phyloP scores from a whole-genome alignment of 1,140 invertebrate genomes.

The Pseudomyrmex concolor region DNA sequence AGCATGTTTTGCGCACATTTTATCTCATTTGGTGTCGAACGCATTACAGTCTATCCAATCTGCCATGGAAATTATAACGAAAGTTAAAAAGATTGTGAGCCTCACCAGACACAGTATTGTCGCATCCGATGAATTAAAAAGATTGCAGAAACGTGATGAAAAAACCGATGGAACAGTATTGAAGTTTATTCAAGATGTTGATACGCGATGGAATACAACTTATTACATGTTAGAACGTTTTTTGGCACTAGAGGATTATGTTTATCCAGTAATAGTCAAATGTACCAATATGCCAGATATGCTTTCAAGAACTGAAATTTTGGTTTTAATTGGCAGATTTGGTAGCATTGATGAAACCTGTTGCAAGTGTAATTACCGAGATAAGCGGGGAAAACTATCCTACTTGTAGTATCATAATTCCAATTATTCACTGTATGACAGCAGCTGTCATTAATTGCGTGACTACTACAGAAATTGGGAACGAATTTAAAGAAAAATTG shows the following conservation, averaged over 20 bases:
- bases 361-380: conserved; percentile 1
- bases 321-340: neutral
- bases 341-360: neutral
- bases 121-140: conserved; percentile 6
- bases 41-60: neutral
- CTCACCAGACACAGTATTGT: conserved; percentile 9
- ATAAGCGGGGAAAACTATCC: conserved; percentile 17
- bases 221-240: conserved; percentile 10
- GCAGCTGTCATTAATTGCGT: conserved; percentile 19
- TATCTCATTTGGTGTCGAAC: conserved; percentile 1
- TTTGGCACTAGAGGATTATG: neutral
- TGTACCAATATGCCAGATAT: conserved; percentile 18
- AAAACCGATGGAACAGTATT: neutral
- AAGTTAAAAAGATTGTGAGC: neutral
- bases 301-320: neutral
- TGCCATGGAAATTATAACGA: conserved; percentile 19
- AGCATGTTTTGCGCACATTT: conserved; percentile 8
- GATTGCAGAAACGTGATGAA: conserved; percentile 3
- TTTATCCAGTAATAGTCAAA: conserved; percentile 9
- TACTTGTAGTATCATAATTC: conserved; percentile 14
- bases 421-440: conserved; percentile 13
- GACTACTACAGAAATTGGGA: conserved; percentile 18
- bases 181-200: conserved; percentile 16
- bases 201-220: conserved; percentile 6
- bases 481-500: neutral